Evolutionary conservation across 2,113 vertebrate species (phyloP).

Genomic region (Elephantulus edwardii): DNA sequence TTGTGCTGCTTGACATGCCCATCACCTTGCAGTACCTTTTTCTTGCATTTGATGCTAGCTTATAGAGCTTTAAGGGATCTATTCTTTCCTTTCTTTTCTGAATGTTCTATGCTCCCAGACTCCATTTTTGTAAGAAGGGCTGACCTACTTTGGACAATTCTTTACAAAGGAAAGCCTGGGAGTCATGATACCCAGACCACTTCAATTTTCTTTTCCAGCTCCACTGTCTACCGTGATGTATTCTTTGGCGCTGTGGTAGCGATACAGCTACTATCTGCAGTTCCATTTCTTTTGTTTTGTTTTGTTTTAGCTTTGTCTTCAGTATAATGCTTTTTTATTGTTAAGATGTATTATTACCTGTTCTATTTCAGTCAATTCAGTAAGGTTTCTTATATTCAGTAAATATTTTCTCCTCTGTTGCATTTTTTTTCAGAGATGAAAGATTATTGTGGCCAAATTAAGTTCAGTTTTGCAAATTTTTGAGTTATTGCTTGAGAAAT

Average conservation of each 20-base stretch:
- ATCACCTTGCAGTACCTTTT: conserved; percentile 44
- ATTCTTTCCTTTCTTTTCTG: conserved; percentile 55
- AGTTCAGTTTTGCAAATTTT: background rate
- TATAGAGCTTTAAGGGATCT: conserved; percentile 58
- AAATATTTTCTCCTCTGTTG: conserved; percentile 7
- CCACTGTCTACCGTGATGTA: background rate
- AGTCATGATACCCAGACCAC: conserved; percentile 26
- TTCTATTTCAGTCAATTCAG: conserved; percentile 13
- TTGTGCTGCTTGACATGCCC: conserved; percentile 39
- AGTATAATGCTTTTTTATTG: background rate
- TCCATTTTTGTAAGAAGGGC: conserved; percentile 61
- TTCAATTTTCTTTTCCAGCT: conserved; percentile 53
- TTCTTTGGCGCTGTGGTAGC: conserved; percentile 1
- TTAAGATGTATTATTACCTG: background rate
- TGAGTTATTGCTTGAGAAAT: background rate
- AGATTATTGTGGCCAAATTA: background rate
- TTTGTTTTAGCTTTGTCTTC: background rate
- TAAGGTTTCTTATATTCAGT: background rate
- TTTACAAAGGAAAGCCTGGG: conserved; percentile 53
- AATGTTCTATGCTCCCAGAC: conserved; percentile 27
- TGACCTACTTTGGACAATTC: conserved; percentile 67
- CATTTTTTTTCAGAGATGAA: background rate
- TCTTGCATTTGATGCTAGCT: conserved; percentile 50
- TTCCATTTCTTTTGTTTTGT: background rate
- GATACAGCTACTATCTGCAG: background rate